phyloP scores from a whole-genome alignment of 2,797 vertebrate genomes.

The Acanthiza pusilla region DNA sequence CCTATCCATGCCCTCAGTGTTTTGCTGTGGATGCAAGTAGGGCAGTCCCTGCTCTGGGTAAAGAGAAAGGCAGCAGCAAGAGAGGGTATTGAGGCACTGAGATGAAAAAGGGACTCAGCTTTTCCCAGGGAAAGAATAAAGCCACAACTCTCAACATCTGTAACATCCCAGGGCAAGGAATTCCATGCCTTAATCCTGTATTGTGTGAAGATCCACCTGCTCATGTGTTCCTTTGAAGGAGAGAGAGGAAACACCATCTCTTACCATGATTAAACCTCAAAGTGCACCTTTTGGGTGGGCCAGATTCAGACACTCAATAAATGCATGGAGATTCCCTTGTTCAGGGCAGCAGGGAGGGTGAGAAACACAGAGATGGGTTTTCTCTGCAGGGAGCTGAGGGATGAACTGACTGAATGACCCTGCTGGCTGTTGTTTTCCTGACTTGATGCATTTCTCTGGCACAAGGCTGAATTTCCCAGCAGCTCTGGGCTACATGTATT shows the following conservation, averaged over 20 bases:
- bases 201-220: background rate
- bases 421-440: background rate
- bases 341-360: background rate
- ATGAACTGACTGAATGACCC: background rate
- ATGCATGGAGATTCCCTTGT: background rate
- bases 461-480: background rate
- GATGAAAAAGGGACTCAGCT: background rate
- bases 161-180: background rate
- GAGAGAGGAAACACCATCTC: rapidly evolving
- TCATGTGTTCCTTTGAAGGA: rapidly evolving
- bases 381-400: background rate
- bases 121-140: background rate
- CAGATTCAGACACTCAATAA: background rate
- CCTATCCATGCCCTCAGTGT: background rate
- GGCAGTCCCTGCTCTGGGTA: background rate
- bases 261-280: background rate
- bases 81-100: background rate
- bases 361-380: background rate
- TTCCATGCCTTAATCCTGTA: background rate
- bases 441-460: background rate
- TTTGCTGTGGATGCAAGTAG: background rate
- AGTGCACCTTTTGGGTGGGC: background rate
- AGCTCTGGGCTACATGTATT: background rate
- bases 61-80: background rate
- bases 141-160: rapidly evolving